Evolutionary conservation across 2,113 vertebrate species (phyloP), one percentile per base, ranked within the genome.

Genomic region (Mola mola): DNA sequence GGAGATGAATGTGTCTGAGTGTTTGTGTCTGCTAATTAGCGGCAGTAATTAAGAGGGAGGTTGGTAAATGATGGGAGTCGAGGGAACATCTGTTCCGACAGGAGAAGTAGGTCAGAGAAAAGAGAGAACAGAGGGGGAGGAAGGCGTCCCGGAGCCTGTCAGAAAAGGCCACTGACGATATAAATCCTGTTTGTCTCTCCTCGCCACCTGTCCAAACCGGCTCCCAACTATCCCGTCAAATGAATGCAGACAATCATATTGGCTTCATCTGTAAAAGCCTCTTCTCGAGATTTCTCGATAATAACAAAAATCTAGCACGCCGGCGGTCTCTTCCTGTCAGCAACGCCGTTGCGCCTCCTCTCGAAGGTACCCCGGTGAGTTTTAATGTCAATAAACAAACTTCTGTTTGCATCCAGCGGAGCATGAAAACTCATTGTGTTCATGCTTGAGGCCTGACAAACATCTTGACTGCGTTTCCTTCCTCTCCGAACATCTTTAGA

Each of bases 1-100:
- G 42, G 26, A 31, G 22, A 8, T 3, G 17, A n/a, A 13, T 26
- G 55, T 36, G n/a, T 48, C 11, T 60, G 48, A 28, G 40, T 47
- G 50, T 50, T 52, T 61, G 66, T 71, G 66, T 62, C 58, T 80
- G 70, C 79, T 90, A 90, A 92, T 93, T 88, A 89, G 80, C 82
- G 58, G 47, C 66, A 76, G 75, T 87, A 87, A 92, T 90, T 91
- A 92, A 85, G 83, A 75, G 76, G 83, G 84, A 86, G 72, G 72
- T 63, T 72, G 86, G 82, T 72, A 88, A 89, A 88, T 82, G 62
- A 88, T 84, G 72, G n/a, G 68, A 52, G 69, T 50, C 40, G 36
- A 58, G 81, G 75, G 77, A 87, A 79, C 82, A 89, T 85, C 84
- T 81, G 79, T 79, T 87, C 61, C 49, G 51, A 57, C 63, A 64